Percentiles rank a stretch among this genome's conserved stretches.
Conservation (phyloP, 2,113 vertebrate species). For the Otolemur garnettii region DNA sequence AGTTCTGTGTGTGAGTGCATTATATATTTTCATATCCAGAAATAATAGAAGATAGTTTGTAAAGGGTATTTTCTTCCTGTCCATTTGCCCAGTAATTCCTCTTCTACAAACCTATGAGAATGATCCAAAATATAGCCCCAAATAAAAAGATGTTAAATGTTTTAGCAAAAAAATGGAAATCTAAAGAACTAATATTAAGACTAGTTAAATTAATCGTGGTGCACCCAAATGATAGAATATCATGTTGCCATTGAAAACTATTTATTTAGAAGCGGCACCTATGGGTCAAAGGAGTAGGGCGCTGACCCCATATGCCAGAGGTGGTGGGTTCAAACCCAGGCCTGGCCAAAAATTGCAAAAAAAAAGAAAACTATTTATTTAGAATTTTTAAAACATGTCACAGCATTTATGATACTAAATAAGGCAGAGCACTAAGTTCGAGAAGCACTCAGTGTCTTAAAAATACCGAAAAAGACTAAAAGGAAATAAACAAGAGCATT, state of each 20-base stretch:
- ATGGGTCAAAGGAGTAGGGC: no score
- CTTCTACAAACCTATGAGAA: slow-evolving; percentile 25
- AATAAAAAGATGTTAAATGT: slow-evolving; percentile 30
- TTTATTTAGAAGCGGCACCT: slow-evolving; percentile 57
- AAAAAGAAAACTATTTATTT: slow-evolving; percentile 61
- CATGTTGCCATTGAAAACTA: slow-evolving; percentile 39
- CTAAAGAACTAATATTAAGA: slow-evolving; percentile 43
- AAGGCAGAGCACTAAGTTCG: slow-evolving; percentile 49
- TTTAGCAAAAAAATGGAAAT: slow-evolving; percentile 8
- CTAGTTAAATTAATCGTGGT: background rate
- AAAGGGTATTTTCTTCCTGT: background rate
- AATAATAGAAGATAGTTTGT: background rate
- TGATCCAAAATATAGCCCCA: background rate
- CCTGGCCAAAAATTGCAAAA: no score
- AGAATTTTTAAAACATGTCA: slow-evolving; percentile 32
- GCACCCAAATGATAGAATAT: slow-evolving; percentile 50
- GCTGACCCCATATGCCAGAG: no score
- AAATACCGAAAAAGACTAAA: background rate
- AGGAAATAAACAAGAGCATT: slow-evolving; percentile 1
- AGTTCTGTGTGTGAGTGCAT: background rate
- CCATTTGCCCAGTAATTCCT: background rate
- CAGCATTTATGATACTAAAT: slow-evolving; percentile 59
- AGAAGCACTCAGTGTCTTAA: slow-evolving; percentile 37
- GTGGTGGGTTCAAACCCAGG: no score
- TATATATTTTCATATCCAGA: background rate